Evolutionary conservation across 2,797 vertebrate species (phyloP), one percentile per base, ranked within the genome.

Genomic region (Podargus strigoides): DNA sequence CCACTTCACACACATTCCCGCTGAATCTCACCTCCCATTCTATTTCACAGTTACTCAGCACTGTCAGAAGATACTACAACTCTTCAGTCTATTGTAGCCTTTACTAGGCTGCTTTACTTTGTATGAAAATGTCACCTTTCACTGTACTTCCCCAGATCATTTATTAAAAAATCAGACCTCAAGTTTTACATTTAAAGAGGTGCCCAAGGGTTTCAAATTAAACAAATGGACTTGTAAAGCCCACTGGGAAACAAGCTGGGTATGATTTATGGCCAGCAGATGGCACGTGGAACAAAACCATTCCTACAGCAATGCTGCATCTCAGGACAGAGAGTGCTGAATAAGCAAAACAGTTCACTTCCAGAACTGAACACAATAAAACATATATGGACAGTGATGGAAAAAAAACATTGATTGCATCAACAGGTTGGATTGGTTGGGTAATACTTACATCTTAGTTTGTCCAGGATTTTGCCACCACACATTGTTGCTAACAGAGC

Each of bases 401-500:
- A 68, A 62, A 79, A 17, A 56, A 13, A 67, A 7, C 6, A 15
- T 42, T 60, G 55, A 15, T 42, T 60, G 55, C 78, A 60, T 6
- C 19, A 30, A 77, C 47, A 2, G 2, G 21, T 4, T 28, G 37
- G 18, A n/a, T 12, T 37, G 44, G 9, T 10, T 10, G 2, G 10
- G 36, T 53, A 63, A 78, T 97, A 99, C 99, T 99, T 96, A 99
- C 99, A 99, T 91, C 99, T 98, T 27, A 99, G 97, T 94, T 99
- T 99, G 98, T 99, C 99, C 97, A 99, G 98, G 77, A 99, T 99
- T 95, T 99, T 99, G 14, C 99, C 99, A 34, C 99, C 99, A 78
- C 99, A 99, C 99, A 99, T 99, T 20, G 99, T 99, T 30, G 99
- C 98, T 94, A 99, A 97, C 99, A 99, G 99, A 34, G 99, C 98